Evolutionary conservation across 2,797 vertebrate species (phyloP).

Genomic region (Sebastes aleutianus): DNA sequence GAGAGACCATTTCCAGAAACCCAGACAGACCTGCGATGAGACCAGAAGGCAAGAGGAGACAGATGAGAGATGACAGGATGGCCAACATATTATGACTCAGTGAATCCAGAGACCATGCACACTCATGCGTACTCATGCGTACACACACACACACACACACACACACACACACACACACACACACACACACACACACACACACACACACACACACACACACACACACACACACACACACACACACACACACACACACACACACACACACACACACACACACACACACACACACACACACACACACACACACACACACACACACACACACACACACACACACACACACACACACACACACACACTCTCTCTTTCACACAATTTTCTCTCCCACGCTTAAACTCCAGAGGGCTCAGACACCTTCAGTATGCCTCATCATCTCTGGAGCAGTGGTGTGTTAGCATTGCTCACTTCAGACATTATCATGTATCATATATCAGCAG

Average conservation of each 20-base stretch:
- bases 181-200: too few species aligned
- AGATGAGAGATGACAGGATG: slow-evolving; percentile 49
- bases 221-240: too few species aligned
- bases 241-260: too few species aligned
- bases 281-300: too few species aligned
- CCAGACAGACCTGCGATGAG: slow-evolving; percentile 45
- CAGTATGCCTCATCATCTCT: slow-evolving; percentile 23
- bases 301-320: too few species aligned
- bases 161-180: too few species aligned
- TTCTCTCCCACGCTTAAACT: slow-evolving; percentile 14
- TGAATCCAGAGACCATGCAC: slow-evolving; percentile 3
- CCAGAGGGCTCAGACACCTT: slow-evolving; percentile 31
- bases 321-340: too few species aligned
- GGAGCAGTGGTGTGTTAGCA: not conserved
- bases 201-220: too few species aligned
- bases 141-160: not conserved
- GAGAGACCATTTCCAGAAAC: slow-evolving; percentile 31
- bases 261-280: too few species aligned
- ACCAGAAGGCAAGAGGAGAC: slow-evolving; percentile 36
- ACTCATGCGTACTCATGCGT: not conserved
- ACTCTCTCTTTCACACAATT: slow-evolving; percentile 14
- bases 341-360: too few species aligned
- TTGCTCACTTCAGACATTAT: not conserved
- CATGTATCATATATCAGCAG: not conserved
- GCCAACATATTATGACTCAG: slow-evolving; percentile 43